Conservation (phyloP, 2,888 invertebrate species). For the Drosophila peninsularis region DNA sequence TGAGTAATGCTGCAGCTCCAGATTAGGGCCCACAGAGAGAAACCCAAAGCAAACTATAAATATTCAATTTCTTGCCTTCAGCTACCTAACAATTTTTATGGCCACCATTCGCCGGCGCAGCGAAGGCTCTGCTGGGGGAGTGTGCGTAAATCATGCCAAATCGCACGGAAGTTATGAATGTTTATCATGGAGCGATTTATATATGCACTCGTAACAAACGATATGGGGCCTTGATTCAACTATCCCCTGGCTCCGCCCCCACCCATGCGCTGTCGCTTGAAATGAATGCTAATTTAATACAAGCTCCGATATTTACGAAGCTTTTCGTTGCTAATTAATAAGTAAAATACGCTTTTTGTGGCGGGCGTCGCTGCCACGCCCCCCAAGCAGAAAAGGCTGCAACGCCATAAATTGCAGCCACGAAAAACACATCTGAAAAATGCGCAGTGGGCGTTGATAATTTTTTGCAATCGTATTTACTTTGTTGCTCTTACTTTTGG, state of each 20-base stretch:
- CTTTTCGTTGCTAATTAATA: constrained; percentile 73
- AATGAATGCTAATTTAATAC: constrained; percentile 68
- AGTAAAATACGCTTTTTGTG: constrained; percentile 60
- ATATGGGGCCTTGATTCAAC: constrained; percentile 27
- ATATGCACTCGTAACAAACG: constrained; percentile 48
- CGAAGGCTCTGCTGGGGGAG: constrained; percentile 7
- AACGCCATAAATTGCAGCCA: constrained; percentile 69
- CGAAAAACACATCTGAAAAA: constrained; percentile 53
- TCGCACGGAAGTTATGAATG: constrained; percentile 71
- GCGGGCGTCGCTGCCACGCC: constrained; percentile 57
- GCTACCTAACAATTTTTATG: constrained; percentile 46
- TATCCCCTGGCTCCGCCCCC: background rate
- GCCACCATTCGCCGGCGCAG: constrained; percentile 26
- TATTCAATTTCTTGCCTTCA: constrained; percentile 6
- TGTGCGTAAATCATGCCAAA: constrained; percentile 66
- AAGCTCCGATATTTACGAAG: constrained; percentile 61
- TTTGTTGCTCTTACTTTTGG: constrained; percentile 61
- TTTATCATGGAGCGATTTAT: constrained; percentile 69
- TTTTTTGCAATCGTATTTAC: constrained; percentile 72
- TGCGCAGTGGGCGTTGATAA: constrained; percentile 72
- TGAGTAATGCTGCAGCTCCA: constrained; percentile 29
- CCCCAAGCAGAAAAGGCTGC: constrained; percentile 39
- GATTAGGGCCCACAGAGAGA: background rate
- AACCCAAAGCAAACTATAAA: constrained; percentile 18
- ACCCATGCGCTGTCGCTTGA: background rate